A percentile compares a stretch with the other conserved stretches of the same genome.
These are phyloP conservation scores for Oasisia sp. DNA, from an alignment of 2,888 invertebrate genomes.

Conservation along the genomic window DNA sequence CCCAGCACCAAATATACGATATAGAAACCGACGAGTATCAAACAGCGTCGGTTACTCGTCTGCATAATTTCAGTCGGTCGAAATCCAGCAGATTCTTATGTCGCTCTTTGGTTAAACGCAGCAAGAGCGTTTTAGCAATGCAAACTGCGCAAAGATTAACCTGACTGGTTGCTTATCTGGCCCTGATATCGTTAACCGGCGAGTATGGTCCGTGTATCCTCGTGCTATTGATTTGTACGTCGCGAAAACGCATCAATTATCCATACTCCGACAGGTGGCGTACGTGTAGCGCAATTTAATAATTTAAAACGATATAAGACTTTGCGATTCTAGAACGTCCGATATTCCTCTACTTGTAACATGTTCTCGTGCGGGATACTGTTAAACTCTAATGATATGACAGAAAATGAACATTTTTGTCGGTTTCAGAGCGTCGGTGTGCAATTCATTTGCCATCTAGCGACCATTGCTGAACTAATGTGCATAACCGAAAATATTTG, in stretches of 20 bases:
- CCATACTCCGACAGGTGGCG: too few relatives aligned
- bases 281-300: too few relatives aligned
- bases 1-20: constrained; percentile 76
- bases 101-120: background rate
- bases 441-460: constrained; percentile 2
- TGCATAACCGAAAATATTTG: background rate
- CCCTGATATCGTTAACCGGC: background rate
- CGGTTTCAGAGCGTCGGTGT: too few relatives aligned
- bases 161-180: constrained; percentile 25
- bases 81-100: background rate
- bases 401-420: too few relatives aligned
- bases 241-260: background rate
- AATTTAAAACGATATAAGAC: too few relatives aligned
- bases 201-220: background rate
- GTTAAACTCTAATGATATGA: too few relatives aligned
- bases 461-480: background rate
- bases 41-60: constrained; percentile 39
- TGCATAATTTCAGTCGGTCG: background rate
- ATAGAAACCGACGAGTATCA: constrained; percentile 65
- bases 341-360: too few relatives aligned
- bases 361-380: too few relatives aligned
- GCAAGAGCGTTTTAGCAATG: background rate
- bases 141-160: constrained; percentile 21
- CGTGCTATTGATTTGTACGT: background rate
- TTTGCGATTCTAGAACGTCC: too few relatives aligned